phyloP scores from a whole-genome alignment of 2,113 vertebrate genomes.

The Phaethornis superciliosus region DNA sequence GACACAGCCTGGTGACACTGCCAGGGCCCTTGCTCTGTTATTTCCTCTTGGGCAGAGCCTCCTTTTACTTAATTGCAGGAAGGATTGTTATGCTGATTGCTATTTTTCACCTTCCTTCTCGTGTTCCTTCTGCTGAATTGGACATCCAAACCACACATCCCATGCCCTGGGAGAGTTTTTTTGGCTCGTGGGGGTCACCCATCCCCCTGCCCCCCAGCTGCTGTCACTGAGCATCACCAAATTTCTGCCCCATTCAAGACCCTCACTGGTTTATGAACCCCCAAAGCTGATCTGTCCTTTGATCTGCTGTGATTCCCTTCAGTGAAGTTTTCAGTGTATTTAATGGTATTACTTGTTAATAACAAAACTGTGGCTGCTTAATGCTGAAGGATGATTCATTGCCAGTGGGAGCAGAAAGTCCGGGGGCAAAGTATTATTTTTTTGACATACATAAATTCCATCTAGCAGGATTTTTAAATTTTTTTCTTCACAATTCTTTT shows the following conservation, averaged over 20 bases:
- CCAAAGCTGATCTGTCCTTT: neutral
- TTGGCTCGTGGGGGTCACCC: accelerated
- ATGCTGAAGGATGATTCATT: conserved; percentile 60
- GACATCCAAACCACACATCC: conserved; percentile 57
- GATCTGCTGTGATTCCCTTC: neutral
- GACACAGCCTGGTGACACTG: neutral
- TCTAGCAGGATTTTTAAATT: neutral
- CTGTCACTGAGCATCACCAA: no score
- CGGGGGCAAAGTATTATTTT: conserved; percentile 51
- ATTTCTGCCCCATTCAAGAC: neutral
- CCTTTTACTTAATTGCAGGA: conserved; percentile 63
- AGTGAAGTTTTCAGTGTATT: conserved; percentile 21
- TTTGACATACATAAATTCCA: conserved; percentile 44
- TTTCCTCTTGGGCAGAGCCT: conserved; percentile 47
- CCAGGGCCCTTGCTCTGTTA: neutral
- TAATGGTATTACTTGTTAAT: conserved; percentile 51
- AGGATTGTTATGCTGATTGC: conserved; percentile 70
- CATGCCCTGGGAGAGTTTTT: neutral
- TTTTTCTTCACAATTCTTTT: neutral
- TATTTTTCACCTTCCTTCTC: conserved; percentile 25
- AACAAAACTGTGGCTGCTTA: conserved; percentile 59
- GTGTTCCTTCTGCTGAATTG: conserved; percentile 36
- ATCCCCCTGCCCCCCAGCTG: no score
- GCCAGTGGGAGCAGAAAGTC: conserved; percentile 64
- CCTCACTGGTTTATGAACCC: neutral